Conservation (phyloP, 2,113 vertebrate species). For the Crotalus helleri region DNA sequence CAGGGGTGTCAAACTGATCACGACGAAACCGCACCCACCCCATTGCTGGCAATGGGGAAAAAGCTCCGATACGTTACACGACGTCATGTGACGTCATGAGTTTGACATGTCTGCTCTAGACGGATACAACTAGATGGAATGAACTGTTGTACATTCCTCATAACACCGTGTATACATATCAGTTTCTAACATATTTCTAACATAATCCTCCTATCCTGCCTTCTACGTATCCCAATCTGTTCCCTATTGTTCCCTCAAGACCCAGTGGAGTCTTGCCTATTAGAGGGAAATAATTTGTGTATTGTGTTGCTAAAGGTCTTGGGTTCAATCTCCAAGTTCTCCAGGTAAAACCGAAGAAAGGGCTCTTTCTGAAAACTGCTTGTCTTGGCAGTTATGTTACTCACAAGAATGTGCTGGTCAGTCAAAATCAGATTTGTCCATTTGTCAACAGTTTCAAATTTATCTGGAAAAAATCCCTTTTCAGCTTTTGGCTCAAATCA, state of each 20-base stretch:
- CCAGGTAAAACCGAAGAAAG: background rate
- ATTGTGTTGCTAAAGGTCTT: background rate
- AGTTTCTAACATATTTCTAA: background rate
- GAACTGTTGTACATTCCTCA: background rate
- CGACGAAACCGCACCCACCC: no score
- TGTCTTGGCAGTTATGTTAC: background rate
- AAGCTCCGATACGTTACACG: no score
- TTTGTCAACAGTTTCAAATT: background rate
- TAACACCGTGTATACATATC: background rate
- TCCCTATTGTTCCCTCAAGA: background rate
- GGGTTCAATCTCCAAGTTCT: background rate
- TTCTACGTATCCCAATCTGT: background rate
- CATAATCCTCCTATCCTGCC: background rate
- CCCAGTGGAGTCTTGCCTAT: background rate
- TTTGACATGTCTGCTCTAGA: background rate
- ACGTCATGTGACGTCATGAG: no score
- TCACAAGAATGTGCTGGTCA: background rate
- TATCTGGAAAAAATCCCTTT: background rate
- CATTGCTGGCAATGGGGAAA: no score
- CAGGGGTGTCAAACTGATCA: no score
- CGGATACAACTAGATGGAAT: background rate
- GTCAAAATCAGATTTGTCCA: background rate
- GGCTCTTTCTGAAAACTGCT: background rate
- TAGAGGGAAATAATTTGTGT: background rate
- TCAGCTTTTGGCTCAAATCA: background rate